phyloP scores from a whole-genome alignment of 1,140 invertebrate species.

The Prorops nasuta region DNA sequence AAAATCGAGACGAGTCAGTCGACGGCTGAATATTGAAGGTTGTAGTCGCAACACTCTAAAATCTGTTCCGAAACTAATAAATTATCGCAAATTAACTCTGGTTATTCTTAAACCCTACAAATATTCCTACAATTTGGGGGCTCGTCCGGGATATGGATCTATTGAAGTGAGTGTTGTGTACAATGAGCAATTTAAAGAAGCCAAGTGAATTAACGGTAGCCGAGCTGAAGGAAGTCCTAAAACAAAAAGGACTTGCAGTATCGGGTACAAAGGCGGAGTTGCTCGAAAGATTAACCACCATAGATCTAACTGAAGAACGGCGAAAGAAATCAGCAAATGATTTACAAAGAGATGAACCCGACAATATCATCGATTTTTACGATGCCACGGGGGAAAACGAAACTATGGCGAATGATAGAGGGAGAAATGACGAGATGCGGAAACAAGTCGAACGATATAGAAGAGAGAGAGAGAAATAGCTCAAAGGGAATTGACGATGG shows the following conservation, averaged over 20 bases:
- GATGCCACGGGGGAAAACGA: too few species aligned
- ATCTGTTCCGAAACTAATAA: too few species aligned
- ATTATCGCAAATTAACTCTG: too few species aligned
- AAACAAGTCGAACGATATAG: neutral
- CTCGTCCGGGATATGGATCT: too few species aligned
- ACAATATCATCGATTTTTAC: too few species aligned
- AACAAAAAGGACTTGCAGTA: neutral
- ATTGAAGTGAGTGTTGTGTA: neutral
- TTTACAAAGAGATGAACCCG: neutral
- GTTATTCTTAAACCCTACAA: too few species aligned
- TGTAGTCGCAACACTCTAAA: too few species aligned
- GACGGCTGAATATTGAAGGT: too few species aligned
- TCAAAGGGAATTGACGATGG: neutral
- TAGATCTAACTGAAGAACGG: neutral
- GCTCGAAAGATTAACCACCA: neutral
- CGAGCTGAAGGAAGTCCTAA: neutral
- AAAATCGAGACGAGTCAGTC: too few species aligned
- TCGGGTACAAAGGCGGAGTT: neutral
- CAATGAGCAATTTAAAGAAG: neutral
- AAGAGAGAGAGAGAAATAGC: neutral
- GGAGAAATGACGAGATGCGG: too few species aligned
- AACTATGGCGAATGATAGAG: too few species aligned
- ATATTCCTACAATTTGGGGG: too few species aligned
- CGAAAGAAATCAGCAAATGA: neutral
- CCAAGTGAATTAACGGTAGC: neutral